A percentile compares a stretch with the other conserved stretches of the same genome.
These are phyloP conservation scores for Falco biarmicus DNA, from an alignment of 2,797 vertebrate genomes.

Conservation along the genomic window DNA sequence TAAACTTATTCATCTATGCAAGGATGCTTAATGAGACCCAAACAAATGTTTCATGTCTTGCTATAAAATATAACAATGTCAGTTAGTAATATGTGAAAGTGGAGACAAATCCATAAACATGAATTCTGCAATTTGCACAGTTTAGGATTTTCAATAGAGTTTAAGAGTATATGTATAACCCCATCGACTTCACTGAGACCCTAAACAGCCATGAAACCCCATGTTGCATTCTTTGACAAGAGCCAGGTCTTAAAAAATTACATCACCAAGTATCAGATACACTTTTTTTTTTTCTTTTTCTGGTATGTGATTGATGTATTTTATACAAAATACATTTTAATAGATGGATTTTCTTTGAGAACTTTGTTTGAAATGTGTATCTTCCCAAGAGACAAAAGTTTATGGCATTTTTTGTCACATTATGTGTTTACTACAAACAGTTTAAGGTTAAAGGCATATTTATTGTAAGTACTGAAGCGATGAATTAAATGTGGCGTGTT, in stretches of 20 bases:
- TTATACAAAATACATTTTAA: neutral
- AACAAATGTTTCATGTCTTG: neutral
- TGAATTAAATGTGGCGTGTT: slow-evolving; percentile 44
- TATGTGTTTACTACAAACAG: slow-evolving; percentile 2
- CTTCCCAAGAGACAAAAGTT: neutral
- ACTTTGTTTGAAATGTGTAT: neutral
- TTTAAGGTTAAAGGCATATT: slow-evolving; percentile 55
- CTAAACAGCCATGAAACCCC: neutral
- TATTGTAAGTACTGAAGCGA: slow-evolving; percentile 30
- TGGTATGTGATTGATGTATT: neutral
- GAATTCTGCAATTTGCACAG: neutral
- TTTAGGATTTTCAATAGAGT: neutral
- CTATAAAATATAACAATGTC: neutral
- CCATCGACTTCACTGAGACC: neutral
- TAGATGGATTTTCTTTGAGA: neutral
- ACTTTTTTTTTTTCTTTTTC: neutral
- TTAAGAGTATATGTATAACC: neutral
- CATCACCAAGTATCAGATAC: neutral
- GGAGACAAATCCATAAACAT: neutral
- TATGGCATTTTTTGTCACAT: slow-evolving; percentile 18
- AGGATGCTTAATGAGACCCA: neutral
- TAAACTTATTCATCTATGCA: neutral
- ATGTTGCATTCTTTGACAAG: neutral
- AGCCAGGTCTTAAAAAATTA: neutral
- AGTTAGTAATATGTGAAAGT: neutral